Evolutionary conservation across 2,888 invertebrate species (phyloP), one percentile per base, ranked within the genome.

Genomic region (Dorcus parallelipipedus): DNA sequence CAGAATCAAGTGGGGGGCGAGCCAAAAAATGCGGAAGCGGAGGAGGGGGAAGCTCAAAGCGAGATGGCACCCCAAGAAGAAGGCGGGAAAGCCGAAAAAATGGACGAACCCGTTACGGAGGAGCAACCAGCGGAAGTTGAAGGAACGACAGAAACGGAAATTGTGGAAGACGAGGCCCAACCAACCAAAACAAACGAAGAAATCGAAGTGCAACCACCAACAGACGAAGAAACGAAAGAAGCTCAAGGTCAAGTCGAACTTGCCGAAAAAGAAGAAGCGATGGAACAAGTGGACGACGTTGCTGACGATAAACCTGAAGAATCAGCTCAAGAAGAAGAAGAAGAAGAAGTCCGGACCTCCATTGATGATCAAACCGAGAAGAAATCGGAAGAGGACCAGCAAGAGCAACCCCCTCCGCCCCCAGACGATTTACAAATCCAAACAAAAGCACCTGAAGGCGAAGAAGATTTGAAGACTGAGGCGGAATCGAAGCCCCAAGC

Each of bases 11-110:
- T n/a, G n/a, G n/a, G n/a, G n/a, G 20, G 33, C 7, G 20, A 9
- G 17, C 23, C 8, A 33, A 17, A 42, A 42, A 42, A 14, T 3
- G 42, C 14, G 17, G 42, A 26, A 45, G 20, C 2, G 33, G 48
- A 10, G 0, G 65, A 67, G 9, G 49, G 52, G 14, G 52, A 54
- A 51, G 40, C 47, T 48, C 48, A 45, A 45, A 45, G 38, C 8
- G 45, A 23, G 5, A 41, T 45, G 5, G 49, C 39, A 41, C 9
- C 9, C 4, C 10, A n/a, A n/a, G n/a, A 56, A 9, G 51, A 20
- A 45, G 6, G 42, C 14, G 14, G 47, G 38, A 14, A 10, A 52
- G 43, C 26, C 14, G 33, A 14, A 14, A 14, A 14, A 14, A 14
- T 14, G 1, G 14, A 14, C 14, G 14, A 47, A n/a, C 23, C 52